Base-by-base conservation (phyloP, 2,888 invertebrate genomes). In the Ceraclea dissimilis region DNA sequence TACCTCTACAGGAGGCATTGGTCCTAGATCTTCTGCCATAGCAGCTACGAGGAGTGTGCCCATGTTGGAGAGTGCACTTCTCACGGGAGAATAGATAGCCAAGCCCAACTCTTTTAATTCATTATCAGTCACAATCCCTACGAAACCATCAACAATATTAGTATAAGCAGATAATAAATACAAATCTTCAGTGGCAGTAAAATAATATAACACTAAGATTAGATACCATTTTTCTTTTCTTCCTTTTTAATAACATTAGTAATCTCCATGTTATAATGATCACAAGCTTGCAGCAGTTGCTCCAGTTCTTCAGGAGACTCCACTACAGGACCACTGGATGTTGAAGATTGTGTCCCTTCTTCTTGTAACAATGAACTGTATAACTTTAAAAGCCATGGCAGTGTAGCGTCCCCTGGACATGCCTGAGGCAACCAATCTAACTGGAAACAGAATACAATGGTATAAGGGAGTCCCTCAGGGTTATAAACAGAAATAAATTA, bases 61-160 rank as follows among this genome's bases (percentile, higher is more conserved):
- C 64, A 73, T 74, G 4, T 65, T 67, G 0, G 72, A 71, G 33
- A 78, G 62, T 0, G 71, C 61, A 6, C 71, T 72, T 0, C 73
- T 63, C 0, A 77, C 65, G 0, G 77, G 75, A 2, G 71, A 70
- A 64, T 73, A 74, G n/a, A 71, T 69, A 0, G 73, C 73, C 0
- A 70, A 64, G 0, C 72, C 74, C 11, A 76, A 65, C 6, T 74
- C 73, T 0, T 66, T 64, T 1, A 73, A 49, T 0, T 67, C 68
- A 16, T 33, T 49, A 8, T 60, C 59, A 1, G 54, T 47, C 2
- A 62, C 58, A 11, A 19, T 49, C 6, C 58, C 59, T 60, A 44
- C 5, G n/a, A 44, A n/a, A 53, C 5, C 17, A 48, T 6, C n/a
- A n/a, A n/a, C n/a, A n/a, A 33, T 2, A 20, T 20, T 48, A 5